These are phyloP conservation scores for Monopis laevigella DNA, from an alignment of 2,888 invertebrate species.

Conservation along the genomic window DNA sequence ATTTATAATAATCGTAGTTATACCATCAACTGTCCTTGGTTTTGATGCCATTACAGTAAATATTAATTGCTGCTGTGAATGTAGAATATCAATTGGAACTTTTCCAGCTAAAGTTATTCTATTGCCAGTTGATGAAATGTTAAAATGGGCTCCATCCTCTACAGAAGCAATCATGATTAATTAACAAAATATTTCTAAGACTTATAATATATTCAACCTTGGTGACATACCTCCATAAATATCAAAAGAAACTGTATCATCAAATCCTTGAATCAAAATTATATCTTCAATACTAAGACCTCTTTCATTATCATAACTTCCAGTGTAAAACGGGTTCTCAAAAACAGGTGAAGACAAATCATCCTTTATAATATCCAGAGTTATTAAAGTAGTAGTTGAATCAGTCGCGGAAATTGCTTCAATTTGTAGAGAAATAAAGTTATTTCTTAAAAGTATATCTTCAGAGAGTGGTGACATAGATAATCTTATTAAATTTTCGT, in stretches of 20 bases:
- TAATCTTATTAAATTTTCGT: constrained; percentile 29
- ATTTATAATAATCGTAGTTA: constrained; percentile 32
- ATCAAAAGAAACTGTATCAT: constrained; percentile 29
- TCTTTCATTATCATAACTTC: constrained; percentile 27
- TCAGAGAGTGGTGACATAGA: constrained; percentile 28
- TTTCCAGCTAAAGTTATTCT: constrained; percentile 23
- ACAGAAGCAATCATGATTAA: no score
- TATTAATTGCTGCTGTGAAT: constrained; percentile 25
- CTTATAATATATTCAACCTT: no score
- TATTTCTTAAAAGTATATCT: constrained; percentile 31
- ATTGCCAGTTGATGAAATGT: constrained; percentile 21
- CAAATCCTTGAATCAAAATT: constrained; percentile 35
- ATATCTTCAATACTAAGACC: constrained; percentile 33
- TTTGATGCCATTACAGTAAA: constrained; percentile 34
- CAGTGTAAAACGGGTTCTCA: constrained; percentile 32
- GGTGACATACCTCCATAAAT: constrained; percentile 43
- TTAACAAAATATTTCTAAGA: no score
- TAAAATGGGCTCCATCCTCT: constrained; percentile 31
- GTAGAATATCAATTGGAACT: constrained; percentile 32
- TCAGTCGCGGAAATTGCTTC: constrained; percentile 28
- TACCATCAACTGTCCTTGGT: constrained; percentile 41
- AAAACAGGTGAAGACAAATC: constrained; percentile 40
- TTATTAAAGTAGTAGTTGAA: constrained; percentile 29
- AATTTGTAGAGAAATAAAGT: constrained; percentile 32
- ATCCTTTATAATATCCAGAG: constrained; percentile 41